These are phyloP conservation scores for Ormia ochracea DNA, from an alignment of 2,888 invertebrate species.

Conservation along the genomic window DNA sequence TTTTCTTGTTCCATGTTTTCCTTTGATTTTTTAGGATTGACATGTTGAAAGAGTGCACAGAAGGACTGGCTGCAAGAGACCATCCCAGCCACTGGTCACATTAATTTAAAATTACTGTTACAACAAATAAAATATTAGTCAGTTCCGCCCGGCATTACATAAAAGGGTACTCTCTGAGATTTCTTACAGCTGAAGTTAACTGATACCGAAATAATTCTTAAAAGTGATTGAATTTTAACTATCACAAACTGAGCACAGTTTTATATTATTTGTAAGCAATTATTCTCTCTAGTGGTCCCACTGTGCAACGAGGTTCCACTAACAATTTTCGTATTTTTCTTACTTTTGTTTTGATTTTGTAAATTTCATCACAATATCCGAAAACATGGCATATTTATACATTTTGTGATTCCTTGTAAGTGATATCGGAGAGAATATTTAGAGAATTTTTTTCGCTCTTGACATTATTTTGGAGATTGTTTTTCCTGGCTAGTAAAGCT, in stretches of 20 bases:
- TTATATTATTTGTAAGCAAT: not conserved
- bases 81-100: too few species aligned
- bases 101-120: too few species aligned
- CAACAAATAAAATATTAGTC: too few species aligned
- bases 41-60: not conserved
- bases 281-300: not conserved
- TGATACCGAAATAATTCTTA: too few species aligned
- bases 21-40: conserved; percentile 3
- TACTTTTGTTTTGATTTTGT: conserved; percentile 1
- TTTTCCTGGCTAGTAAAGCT: too few species aligned
- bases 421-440: not conserved
- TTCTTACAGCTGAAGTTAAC: too few species aligned
- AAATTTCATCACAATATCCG: not conserved
- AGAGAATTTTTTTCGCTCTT: not conserved
- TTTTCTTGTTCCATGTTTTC: not conserved
- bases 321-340: not conserved
- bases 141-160: too few species aligned
- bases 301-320: not conserved
- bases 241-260: too few species aligned
- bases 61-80: too few species aligned
- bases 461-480: not conserved
- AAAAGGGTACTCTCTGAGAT: too few species aligned
- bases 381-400: conserved; percentile 26
- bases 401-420: not conserved
- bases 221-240: too few species aligned